Evolutionary conservation across 2,888 invertebrate species (phyloP).

Genomic region (Diplazon laetatorius): DNA sequence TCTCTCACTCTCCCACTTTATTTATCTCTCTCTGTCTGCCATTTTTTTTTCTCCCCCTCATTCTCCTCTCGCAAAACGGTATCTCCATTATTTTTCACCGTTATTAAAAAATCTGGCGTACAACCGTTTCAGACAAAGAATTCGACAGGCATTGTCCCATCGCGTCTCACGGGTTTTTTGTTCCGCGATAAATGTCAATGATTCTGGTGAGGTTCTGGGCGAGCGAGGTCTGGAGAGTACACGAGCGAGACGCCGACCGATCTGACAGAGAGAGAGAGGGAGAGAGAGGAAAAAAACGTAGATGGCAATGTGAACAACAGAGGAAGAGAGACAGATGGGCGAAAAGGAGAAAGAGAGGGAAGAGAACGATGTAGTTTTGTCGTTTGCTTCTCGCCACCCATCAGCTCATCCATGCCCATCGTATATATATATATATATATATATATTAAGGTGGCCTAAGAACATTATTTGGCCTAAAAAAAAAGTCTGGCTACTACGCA

Average conservation of each 20-base stretch:
- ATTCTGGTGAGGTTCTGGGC: conserved; percentile 72
- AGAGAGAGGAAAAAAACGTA: conserved; percentile 46
- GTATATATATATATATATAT: not conserved
- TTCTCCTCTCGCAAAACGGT: conserved; percentile 63
- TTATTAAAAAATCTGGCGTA: conserved; percentile 80
- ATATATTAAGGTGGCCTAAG: not conserved
- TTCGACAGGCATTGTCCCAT: conserved; percentile 80
- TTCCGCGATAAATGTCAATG: conserved; percentile 79
- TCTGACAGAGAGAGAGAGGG: too few relatives aligned
- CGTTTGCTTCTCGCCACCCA: conserved; percentile 51
- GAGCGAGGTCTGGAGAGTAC: conserved; percentile 57
- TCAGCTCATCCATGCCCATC: conserved; percentile 33
- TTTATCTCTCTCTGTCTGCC: conserved; percentile 30
- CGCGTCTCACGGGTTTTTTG: conserved; percentile 76
- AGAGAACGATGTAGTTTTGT: conserved; percentile 45
- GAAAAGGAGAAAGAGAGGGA: conserved; percentile 50
- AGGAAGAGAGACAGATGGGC: conserved; percentile 60
- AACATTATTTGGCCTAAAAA: too few relatives aligned
- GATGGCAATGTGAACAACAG: conserved; percentile 57
- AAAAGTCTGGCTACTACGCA: too few relatives aligned
- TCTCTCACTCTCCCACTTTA: not conserved
- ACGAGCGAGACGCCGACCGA: conserved; percentile 64
- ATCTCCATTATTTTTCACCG: conserved; percentile 81
- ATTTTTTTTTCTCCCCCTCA: too few relatives aligned
- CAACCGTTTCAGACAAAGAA: conserved; percentile 76